phyloP scores from a whole-genome alignment of 2,797 vertebrate genomes.

The Denticeps clupeoides region DNA sequence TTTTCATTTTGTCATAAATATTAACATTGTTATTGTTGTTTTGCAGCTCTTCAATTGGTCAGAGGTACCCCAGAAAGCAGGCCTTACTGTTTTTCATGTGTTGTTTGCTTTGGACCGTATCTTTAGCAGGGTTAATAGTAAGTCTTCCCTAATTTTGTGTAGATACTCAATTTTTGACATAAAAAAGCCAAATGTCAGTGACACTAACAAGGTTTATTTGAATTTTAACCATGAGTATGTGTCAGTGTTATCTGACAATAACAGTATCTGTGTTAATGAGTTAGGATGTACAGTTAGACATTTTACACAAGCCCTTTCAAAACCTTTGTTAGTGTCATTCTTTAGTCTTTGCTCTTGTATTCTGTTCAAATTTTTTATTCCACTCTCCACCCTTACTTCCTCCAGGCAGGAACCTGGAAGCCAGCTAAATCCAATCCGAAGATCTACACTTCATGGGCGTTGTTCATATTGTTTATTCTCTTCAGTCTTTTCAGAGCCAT shows the following conservation, averaged over 20 bases:
- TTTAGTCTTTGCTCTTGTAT: background rate
- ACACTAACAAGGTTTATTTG: too few species aligned
- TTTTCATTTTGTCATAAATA: background rate
- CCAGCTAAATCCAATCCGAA: conserved; percentile 52
- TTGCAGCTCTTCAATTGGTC: conserved; percentile 73
- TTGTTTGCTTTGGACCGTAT: conserved; percentile 53
- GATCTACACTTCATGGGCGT: conserved; percentile 71
- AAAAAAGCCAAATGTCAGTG: too few species aligned
- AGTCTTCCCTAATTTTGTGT: conserved; percentile 8
- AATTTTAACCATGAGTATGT: too few species aligned
- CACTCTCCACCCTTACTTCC: background rate
- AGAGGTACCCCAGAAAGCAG: conserved; percentile 66
- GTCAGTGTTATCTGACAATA: too few species aligned
- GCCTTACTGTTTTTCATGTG: conserved; percentile 69
- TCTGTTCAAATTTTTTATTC: background rate
- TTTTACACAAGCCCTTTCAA: background rate
- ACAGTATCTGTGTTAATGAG: too few species aligned
- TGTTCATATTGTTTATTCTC: conserved; percentile 60
- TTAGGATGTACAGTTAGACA: too few species aligned
- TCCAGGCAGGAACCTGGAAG: conserved; percentile 69
- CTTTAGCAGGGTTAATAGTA: conserved; percentile 63
- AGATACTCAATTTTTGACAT: background rate
- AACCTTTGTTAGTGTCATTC: too few species aligned
- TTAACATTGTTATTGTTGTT: conserved; percentile 8
- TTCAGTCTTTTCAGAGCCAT: conserved; percentile 59